Evolutionary conservation across 2,888 invertebrate species (phyloP), one percentile per base, ranked within the genome.

Genomic region (Drosophila anceps): DNA sequence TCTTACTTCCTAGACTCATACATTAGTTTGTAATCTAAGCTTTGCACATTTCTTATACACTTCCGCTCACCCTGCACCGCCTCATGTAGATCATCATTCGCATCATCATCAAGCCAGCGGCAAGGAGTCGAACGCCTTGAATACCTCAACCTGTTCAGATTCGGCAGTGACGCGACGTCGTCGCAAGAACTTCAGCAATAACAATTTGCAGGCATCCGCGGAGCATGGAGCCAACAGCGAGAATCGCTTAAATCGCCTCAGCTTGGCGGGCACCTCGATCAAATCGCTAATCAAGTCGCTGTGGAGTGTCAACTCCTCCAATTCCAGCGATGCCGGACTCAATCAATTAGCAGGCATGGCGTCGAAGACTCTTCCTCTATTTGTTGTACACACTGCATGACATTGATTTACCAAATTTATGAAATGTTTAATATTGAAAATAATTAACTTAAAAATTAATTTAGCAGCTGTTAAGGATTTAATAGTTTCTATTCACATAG

Each of bases 251-350:
- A 92, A 93, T 84, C 92, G 93, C 41, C 81, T 93, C 55, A 93
- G 93, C 62, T 72, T 93, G 69, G 92, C 92, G 1, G 93, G 92
- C 44, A 93, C 92, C 58, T 92, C 93, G n/a, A 91, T 92, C 41
- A 93, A 93, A 69, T 92, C 93, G 92, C 97, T 97, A 94, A 97
- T 98, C 93, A 96, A 97, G 91, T 97, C 97, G 51, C 94, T 98
- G 75, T 97, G 97, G 97, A 96, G 95, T 83, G 95, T 95, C 80
- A 96, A 96, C 91, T 87, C 90, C 10, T 95, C 96, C 59, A 95
- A 95, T 75, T 95, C 95, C 79, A 94, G 96, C 72, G 96, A 95
- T 93, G 93, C 95, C 71, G 97, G 97, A 90, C 95, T 97, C 91
- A 97, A 97, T 94, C 97, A 96, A 93, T 94, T 97, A 90, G 94